Evolutionary conservation across 1,140 invertebrate genomes (phyloP).

Genomic region (Dermatophagoides farinae): DNA sequence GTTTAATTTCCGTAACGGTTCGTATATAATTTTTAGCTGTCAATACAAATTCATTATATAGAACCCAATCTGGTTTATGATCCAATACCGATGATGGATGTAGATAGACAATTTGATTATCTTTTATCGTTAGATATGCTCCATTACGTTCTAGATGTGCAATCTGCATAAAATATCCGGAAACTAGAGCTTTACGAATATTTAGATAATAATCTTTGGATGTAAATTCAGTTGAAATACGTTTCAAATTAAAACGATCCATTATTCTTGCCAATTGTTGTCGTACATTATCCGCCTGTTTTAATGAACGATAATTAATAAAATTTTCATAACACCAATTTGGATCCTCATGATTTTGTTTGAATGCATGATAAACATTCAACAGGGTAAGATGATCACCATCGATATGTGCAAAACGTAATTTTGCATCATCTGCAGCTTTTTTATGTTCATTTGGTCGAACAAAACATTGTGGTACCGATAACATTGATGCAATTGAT

Average conservation of each 20-base stretch:
- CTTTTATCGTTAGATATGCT: conserved; percentile 95
- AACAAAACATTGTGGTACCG: conserved; percentile 98
- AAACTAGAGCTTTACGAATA: conserved; percentile 88
- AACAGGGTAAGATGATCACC: conserved; percentile 90
- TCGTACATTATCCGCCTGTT: conserved; percentile 69
- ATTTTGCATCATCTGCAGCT: conserved; percentile 95
- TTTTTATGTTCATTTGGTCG: conserved; percentile 97
- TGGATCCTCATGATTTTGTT: conserved; percentile 79
- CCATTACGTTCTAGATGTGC: conserved; percentile 85
- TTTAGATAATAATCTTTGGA: conserved; percentile 97
- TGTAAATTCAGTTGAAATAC: conserved; percentile 93
- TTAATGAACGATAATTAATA: conserved; percentile 90
- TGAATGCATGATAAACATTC: conserved; percentile 94
- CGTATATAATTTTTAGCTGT: conserved; percentile 99
- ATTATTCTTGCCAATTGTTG: conserved; percentile 62
- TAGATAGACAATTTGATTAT: conserved; percentile 94
- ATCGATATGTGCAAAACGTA: conserved; percentile 97
- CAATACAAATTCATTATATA: conserved; percentile 98
- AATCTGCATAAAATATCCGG: conserved; percentile 99
- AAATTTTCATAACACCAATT: conserved; percentile 99
- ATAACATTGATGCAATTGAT: conserved; percentile 96
- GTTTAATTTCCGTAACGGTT: conserved; percentile 95
- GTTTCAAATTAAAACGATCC: conserved; percentile 76
- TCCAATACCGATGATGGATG: conserved; percentile 96
- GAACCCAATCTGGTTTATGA: conserved; percentile 98